phyloP scores from a whole-genome alignment of 2,113 vertebrate genomes.

The Helogale parvula region DNA sequence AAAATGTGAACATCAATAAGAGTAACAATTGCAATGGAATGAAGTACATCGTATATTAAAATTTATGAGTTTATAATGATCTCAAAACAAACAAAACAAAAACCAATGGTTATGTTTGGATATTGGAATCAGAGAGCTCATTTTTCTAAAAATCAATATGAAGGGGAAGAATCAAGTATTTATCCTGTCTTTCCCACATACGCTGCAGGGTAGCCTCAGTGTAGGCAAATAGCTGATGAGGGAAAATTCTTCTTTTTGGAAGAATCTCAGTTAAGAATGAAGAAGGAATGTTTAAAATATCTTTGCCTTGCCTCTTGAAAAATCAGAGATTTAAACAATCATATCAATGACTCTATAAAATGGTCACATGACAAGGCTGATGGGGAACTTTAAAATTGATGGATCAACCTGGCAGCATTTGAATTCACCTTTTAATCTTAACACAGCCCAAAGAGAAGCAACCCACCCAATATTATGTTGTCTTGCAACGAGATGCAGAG shows the following conservation, averaged over 20 bases:
- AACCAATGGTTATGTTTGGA: neutral
- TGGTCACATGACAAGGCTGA: neutral
- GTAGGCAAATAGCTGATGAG: neutral
- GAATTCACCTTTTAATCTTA: neutral
- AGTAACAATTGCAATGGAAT: neutral
- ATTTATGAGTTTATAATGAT: neutral
- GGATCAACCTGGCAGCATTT: neutral
- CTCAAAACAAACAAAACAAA: neutral
- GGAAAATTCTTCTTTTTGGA: neutral
- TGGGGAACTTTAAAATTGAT: neutral
- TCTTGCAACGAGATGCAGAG: neutral
- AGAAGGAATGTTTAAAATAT: neutral
- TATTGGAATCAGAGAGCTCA: neutral
- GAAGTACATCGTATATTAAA: neutral
- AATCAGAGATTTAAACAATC: neutral
- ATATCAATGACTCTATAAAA: neutral
- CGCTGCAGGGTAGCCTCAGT: neutral
- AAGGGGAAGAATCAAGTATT: neutral
- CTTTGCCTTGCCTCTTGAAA: neutral
- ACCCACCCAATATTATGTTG: neutral
- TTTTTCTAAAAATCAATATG: neutral
- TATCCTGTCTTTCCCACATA: neutral
- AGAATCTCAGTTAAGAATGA: conserved; percentile 14
- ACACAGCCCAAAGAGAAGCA: neutral
- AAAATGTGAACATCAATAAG: neutral